Percentiles rank a stretch among this genome's conserved stretches.
These are phyloP conservation scores for Sebastes nivosus DNA, from an alignment of 2,797 vertebrate genomes.

Conservation along the genomic window DNA sequence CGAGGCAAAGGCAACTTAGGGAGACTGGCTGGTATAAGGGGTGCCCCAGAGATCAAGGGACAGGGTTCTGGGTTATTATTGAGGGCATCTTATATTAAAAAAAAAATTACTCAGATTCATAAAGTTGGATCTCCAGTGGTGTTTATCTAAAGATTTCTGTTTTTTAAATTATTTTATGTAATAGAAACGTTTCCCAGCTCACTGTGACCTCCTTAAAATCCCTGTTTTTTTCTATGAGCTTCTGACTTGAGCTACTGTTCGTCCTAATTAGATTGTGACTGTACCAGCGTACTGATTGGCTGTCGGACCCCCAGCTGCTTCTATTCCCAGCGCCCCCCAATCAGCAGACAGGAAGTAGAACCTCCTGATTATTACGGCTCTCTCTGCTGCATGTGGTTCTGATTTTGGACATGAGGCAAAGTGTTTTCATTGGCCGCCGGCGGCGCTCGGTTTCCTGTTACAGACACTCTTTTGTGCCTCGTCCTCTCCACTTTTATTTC, in stretches of 20 bases:
- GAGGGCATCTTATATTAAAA: too few species aligned
- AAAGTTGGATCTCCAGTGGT: too few species aligned
- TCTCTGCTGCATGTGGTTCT: constrained; percentile 78
- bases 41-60: too few species aligned
- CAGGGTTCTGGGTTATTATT: too few species aligned
- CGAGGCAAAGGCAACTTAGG: too few species aligned
- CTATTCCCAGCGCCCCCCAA: constrained; percentile 53
- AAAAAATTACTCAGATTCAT: too few species aligned
- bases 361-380: constrained; percentile 66
- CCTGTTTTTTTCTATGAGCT: too few species aligned
- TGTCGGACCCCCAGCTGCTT: constrained; percentile 24
- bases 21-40: too few species aligned
- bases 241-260: neutral
- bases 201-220: too few species aligned
- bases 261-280: constrained; percentile 5
- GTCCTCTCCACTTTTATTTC: constrained; percentile 65
- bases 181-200: too few species aligned
- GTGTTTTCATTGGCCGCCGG: constrained; percentile 76
- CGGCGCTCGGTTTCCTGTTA: constrained; percentile 64
- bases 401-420: constrained; percentile 76
- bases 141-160: too few species aligned
- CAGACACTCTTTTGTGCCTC: constrained; percentile 62
- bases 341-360: constrained; percentile 74
- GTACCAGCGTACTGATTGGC: constrained; percentile 34
- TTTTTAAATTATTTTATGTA: too few species aligned